Base-by-base conservation (phyloP, 1,140 invertebrate genomes). In the Ceratina calcarata region DNA sequence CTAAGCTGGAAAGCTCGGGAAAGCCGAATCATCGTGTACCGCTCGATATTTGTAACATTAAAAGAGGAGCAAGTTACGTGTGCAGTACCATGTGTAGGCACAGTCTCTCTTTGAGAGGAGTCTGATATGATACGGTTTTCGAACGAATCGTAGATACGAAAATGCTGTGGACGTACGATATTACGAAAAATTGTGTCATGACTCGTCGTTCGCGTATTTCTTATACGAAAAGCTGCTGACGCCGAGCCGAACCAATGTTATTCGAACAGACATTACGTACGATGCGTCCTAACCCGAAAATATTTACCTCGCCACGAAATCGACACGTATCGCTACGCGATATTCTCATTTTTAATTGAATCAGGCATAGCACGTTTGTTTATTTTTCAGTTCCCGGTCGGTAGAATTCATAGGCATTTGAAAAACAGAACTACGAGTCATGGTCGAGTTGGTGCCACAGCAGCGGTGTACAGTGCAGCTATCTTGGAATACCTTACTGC, bases 401-500 rank as follows among this genome's bases (percentile, higher is more conserved):
- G 99, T 88, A 97, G 99, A 94, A 99, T 99, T 91, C 99, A 99
- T 94, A 96, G 99, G 93, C 98, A 99, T 95, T 95, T 99, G 88
- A 99, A 99, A 95, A 99, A 98, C 93, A 96, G 98, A 91, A 99
- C 99, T 67, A 99, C 99, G 73, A 99, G 98, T 91, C 98, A 99
- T 95, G 99, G 99, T 73, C 95, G 99, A 87, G 99, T 99, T 81
- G 99, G 99, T 89, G 99, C 99, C 72, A 99, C 99, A 53, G 99
- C 99, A 62, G 99, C 99, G 53, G 99, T 99, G 51, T 99, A 99
- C 94, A 99, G 97, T 90, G 98, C 99, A 76, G 99, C 99, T 92
- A 99, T 99, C 94, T 95, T 99, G 90, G 99, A 99, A 95, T 99
- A 99, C 94, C 95, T 99, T 83, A 99, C 98, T 77, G 99, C 99